Base-by-base conservation (phyloP, 2,888 invertebrate genomes). In the Odontocerum albicorne region DNA sequence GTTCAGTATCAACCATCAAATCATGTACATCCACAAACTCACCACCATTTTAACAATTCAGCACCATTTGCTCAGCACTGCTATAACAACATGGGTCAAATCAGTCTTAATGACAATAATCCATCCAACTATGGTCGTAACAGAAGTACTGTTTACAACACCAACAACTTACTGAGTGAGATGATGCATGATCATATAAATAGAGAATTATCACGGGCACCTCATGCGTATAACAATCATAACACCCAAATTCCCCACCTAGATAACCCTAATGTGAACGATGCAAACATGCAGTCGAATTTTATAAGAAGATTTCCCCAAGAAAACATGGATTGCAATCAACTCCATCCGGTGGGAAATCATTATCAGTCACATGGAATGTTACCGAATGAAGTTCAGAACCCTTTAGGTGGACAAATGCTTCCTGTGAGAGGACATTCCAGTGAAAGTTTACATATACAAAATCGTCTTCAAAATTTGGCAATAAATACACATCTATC, bases 131-230 rank as follows among this genome's bases (percentile, higher is more conserved):
- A 53, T 22, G 42, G 56, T 8, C 66, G 77, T 2, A 77, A 71
- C 62, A 69, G 77, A 39, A 75, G 75, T 61, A 76, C 77, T 1
- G 63, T 77, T 15, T 73, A 74, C 66, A 72, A 72, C 62, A 71
- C 71, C 38, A 59, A 59, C 35, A 77, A 74, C 8, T 73, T 77
- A 1, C 74, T 78, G 62, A 77, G 72, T 55, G 77, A 77, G 0
- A 77, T 78, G 78, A 77, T 78, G 78, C 74, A 78, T 49, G 78
- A 78, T 51, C 78, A 78, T 58, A 74, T 78, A 7, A 66, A 75
- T 62, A 66, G 77, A n/a, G 77, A 78, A 65, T 72, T 77, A 68
- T 76, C 77, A 43, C 66, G 77, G n/a, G 73, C 75, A 62, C 77
- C 77, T 0, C 77, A 77, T 60, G 74, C 75, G 54, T 78, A 77